Evolutionary conservation across 2,797 vertebrate genomes (phyloP).

Genomic region (Pipistrellus nathusii): DNA sequence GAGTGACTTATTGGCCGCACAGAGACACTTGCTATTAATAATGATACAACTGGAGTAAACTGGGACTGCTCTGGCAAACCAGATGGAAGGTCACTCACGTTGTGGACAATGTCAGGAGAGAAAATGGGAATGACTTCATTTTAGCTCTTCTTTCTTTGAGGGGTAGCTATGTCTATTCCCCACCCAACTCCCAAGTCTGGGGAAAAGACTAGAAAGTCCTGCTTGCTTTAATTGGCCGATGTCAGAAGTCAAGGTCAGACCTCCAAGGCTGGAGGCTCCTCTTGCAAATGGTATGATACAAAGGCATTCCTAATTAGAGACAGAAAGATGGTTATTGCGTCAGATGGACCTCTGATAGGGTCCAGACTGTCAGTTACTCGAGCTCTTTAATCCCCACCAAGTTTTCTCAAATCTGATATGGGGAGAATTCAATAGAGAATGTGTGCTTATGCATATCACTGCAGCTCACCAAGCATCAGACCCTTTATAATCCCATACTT

Average conservation of each 20-base stretch:
- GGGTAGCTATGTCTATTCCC: background rate
- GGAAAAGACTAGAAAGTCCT: background rate
- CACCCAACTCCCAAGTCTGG: background rate
- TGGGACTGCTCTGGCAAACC: background rate
- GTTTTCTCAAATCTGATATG: background rate
- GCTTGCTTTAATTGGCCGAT: accelerated
- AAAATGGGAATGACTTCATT: background rate
- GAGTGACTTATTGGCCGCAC: background rate
- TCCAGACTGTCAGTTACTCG: background rate
- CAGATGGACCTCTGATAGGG: background rate
- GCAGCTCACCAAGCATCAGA: background rate
- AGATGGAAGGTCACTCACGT: background rate
- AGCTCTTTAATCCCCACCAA: background rate
- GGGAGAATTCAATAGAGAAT: background rate
- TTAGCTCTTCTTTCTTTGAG: background rate
- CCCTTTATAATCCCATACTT: background rate
- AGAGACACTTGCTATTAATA: background rate
- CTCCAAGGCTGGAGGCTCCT: background rate
- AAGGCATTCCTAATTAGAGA: background rate
- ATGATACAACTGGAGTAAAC: background rate
- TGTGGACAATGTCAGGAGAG: background rate
- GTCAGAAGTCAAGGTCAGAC: background rate
- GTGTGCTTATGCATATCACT: background rate
- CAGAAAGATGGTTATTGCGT: background rate
- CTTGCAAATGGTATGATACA: background rate